phyloP scores from a whole-genome alignment of 2,888 invertebrate genomes.

The Eristalis tenax region DNA sequence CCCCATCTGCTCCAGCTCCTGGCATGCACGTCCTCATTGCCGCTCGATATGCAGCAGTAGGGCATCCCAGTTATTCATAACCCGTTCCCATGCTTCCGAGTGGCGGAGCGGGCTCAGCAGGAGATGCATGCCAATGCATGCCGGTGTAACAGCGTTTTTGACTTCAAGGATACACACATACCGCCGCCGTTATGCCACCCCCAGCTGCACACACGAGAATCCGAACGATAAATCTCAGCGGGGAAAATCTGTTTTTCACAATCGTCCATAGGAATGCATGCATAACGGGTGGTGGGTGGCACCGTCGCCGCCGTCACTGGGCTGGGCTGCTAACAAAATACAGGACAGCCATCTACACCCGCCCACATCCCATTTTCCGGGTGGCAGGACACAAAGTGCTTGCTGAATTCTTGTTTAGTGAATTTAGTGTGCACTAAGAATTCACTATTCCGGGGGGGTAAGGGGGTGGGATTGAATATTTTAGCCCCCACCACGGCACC shows the following conservation, averaged over 20 bases:
- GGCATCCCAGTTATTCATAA: conserved; percentile 70
- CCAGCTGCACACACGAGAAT: conserved; percentile 18
- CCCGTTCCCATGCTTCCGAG: conserved; percentile 50
- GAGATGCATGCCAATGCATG: neutral
- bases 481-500: conserved; percentile 21
- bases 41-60: conserved; percentile 41
- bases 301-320: neutral
- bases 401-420: conserved; percentile 68
- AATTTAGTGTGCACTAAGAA: conserved; percentile 70
- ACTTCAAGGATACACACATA: conserved; percentile 27
- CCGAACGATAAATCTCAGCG: conserved; percentile 63
- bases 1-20: neutral
- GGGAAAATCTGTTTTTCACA: conserved; percentile 68
- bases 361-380: conserved; percentile 68
- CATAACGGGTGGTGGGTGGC: neutral
- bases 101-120: neutral
- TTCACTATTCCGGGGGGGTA: conserved; percentile 31
- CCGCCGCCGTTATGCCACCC: neutral
- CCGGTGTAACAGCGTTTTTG: conserved; percentile 35
- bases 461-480: conserved; percentile 52
- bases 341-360: neutral
- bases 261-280: conserved; percentile 64
- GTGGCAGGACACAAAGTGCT: conserved; percentile 62
- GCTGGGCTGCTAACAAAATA: neutral
- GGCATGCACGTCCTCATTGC: neutral